Conservation (phyloP, 2,888 invertebrate genomes). For the Erpobdella octoculata region DNA sequence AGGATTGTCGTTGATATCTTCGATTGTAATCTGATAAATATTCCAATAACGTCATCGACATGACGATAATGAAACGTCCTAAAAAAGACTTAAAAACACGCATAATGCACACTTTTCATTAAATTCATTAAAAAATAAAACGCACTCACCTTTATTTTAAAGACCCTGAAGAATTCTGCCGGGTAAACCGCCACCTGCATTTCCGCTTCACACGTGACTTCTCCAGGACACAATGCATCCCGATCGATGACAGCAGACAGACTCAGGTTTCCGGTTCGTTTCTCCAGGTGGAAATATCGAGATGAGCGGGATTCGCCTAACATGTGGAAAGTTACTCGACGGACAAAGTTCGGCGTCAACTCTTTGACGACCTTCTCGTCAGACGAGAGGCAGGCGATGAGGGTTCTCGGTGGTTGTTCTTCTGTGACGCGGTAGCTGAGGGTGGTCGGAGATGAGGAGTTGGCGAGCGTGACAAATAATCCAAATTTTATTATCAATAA, state of each 20-base stretch:
- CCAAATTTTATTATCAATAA: not conserved
- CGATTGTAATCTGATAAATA: conserved; percentile 15
- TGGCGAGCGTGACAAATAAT: not conserved
- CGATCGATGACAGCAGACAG: conserved; percentile 31
- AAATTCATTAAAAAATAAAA: not conserved
- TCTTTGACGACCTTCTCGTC: conserved; percentile 24
- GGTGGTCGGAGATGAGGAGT: not conserved
- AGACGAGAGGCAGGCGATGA: conserved; percentile 27
- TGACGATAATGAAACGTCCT: not conserved
- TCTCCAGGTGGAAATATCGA: conserved; percentile 29
- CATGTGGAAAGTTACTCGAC: conserved; percentile 19
- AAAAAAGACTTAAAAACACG: not conserved
- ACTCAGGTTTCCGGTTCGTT: conserved; percentile 24
- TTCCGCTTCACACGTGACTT: conserved; percentile 21
- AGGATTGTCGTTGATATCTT: conserved; percentile 34
- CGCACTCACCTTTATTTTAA: conserved; percentile 23
- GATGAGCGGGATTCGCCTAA: conserved; percentile 20
- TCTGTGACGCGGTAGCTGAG: conserved; percentile 29
- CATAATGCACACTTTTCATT: too few species aligned
- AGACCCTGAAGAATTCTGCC: conserved; percentile 24
- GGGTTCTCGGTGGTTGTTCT: conserved; percentile 29
- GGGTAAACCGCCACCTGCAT: conserved; percentile 30
- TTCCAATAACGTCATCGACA: not conserved
- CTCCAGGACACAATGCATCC: conserved; percentile 30
- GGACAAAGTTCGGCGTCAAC: conserved; percentile 1